These are phyloP conservation scores for Abrostola triplasia DNA, from an alignment of 2,888 invertebrate species.

Conservation along the genomic window DNA sequence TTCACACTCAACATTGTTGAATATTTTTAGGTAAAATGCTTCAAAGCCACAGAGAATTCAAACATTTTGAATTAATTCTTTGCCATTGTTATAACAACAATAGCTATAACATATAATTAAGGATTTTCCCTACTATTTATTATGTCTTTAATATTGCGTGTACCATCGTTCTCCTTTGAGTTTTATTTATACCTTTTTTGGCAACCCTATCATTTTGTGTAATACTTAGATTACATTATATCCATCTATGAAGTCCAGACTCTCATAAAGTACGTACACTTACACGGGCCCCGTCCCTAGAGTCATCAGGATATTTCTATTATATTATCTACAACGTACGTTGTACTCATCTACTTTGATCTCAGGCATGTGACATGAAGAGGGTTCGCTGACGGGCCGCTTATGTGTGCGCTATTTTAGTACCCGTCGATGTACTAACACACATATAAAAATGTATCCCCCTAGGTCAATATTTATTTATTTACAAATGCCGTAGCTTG, in stretches of 20 bases:
- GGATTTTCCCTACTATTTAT: no score
- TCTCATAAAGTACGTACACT: conserved; percentile 4
- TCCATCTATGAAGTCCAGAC: conserved; percentile 4
- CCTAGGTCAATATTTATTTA: conserved; percentile 60
- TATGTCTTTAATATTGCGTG: no score
- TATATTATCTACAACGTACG: conserved; percentile 16
- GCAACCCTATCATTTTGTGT: no score
- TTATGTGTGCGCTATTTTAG: conserved; percentile 44
- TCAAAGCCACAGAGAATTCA: no score
- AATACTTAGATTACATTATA: neutral
- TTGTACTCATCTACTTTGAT: conserved; percentile 40
- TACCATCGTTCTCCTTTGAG: no score
- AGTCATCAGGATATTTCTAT: conserved; percentile 16
- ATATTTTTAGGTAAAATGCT: no score
- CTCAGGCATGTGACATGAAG: conserved; percentile 26
- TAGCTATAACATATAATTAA: no score
- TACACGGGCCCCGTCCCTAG: conserved; percentile 5
- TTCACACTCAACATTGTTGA: no score
- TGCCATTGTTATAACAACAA: no score
- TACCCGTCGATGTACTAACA: conserved; percentile 29
- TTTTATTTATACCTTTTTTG: no score
- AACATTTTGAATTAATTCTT: no score
- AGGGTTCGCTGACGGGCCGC: conserved; percentile 27
- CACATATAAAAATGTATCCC: conserved; percentile 31
- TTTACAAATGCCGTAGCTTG: conserved; percentile 59